These are phyloP conservation scores for Hermatobates lingyangjiaoensis DNA, from an alignment of 1,140 invertebrate species.

Conservation along the genomic window DNA sequence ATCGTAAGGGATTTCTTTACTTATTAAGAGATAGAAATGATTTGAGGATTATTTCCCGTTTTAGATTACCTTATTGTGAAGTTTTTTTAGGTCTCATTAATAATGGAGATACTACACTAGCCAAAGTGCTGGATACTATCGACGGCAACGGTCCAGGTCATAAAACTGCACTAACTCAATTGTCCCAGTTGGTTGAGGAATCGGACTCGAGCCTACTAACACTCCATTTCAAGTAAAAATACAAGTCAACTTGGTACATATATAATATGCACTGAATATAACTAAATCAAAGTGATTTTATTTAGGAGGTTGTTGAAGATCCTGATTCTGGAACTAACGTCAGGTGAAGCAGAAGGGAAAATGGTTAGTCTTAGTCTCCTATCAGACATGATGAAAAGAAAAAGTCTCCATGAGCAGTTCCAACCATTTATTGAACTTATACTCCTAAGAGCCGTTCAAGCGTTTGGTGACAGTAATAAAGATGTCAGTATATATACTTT, in stretches of 20 bases:
- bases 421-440: slow-evolving; percentile 36
- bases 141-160: slow-evolving; percentile 18
- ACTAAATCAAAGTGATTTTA: too few species aligned
- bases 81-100: not conserved
- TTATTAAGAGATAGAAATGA: too few species aligned
- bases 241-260: not conserved
- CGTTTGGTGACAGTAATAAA: slow-evolving; percentile 33
- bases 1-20: too few species aligned
- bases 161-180: slow-evolving; percentile 25
- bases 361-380: slow-evolving; percentile 26
- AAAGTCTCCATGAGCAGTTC: slow-evolving; percentile 30
- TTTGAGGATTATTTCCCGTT: not conserved
- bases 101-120: slow-evolving; percentile 9
- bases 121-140: slow-evolving; percentile 16
- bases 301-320: slow-evolving; percentile 30
- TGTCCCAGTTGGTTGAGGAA: slow-evolving; percentile 27
- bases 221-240: slow-evolving; percentile 26
- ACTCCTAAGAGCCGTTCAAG: slow-evolving; percentile 34
- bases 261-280: too few species aligned
- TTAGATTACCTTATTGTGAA: not conserved
- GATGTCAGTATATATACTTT: slow-evolving; percentile 30
- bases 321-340: slow-evolving; percentile 30
- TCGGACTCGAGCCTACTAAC: slow-evolving; percentile 29
- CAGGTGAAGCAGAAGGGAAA: slow-evolving; percentile 25
- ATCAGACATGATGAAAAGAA: slow-evolving; percentile 31